Percentiles rank a stretch among this genome's conserved stretches.
Evolutionary conservation across 2,888 invertebrate genomes (phyloP).

Genomic region (Emmelina monodactyla): DNA sequence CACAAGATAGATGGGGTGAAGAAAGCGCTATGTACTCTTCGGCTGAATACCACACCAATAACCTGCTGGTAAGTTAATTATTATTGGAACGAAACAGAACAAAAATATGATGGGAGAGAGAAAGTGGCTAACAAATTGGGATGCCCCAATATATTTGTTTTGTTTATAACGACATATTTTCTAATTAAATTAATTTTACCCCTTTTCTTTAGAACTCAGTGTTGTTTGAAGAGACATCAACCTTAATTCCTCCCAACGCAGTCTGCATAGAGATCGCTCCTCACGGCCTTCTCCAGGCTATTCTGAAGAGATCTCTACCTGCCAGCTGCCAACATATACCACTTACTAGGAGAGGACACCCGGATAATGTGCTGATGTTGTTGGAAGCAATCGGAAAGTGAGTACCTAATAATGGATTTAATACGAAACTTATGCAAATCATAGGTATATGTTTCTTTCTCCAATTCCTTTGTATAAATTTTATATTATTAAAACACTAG

Average conservation of each 20-base stretch:
- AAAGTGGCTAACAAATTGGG: too few relatives aligned
- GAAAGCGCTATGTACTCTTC: constrained; percentile 65
- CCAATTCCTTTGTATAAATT: too few relatives aligned
- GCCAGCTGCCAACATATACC: constrained; percentile 72
- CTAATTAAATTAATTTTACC: too few relatives aligned
- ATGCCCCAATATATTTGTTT: too few relatives aligned
- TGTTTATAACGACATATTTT: too few relatives aligned
- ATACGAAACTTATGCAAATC: too few relatives aligned
- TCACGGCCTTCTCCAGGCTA: constrained; percentile 87
- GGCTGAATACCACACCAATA: constrained; percentile 86
- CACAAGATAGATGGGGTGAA: constrained; percentile 41
- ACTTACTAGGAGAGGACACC: constrained; percentile 74
- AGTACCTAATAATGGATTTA: too few relatives aligned
- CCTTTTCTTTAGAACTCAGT: constrained; percentile 64
- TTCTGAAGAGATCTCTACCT: constrained; percentile 78
- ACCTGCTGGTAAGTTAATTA: constrained; percentile 73
- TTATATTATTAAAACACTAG: too few relatives aligned
- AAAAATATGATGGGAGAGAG: too few relatives aligned
- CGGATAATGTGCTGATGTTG: constrained; percentile 64
- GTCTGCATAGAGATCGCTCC: constrained; percentile 89
- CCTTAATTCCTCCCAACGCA: constrained; percentile 78
- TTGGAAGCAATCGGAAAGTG: constrained; percentile 71
- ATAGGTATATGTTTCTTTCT: too few relatives aligned
- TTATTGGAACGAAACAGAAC: too few relatives aligned
- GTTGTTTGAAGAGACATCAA: constrained; percentile 81